Evolutionary conservation across 2,888 invertebrate species (phyloP), one percentile per base, ranked within the genome.

Genomic region (Erannis defoliaria): DNA sequence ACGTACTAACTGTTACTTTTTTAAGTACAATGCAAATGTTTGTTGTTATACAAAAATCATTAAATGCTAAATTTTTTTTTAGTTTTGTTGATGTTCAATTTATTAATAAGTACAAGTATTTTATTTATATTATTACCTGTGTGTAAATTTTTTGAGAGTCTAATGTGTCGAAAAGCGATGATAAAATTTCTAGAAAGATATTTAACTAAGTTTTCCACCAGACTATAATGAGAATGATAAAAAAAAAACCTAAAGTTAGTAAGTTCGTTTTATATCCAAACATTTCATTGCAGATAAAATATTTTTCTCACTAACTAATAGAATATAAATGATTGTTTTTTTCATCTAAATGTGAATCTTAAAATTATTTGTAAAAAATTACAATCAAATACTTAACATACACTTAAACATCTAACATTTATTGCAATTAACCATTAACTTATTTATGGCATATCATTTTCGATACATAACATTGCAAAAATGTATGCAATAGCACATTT

Each of bases 361-460:
- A 73, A 68, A 77, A 77, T 68, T 76, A 73, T 77, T 80, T 78
- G 71, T 80, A 75, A 76, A 77, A 74, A 73, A 73, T 75, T 26
- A 72, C 68, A 68, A 60, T 67, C 75, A 77, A 78, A 10, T 29
- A 45, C 23, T 6, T 23, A 5, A 10, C 19, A 3, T 16, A 16
- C 0, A 19, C 19, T 10, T 29, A 31, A 5, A 19, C 12, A 33
- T 21, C 21, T 35, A 49, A 75, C 75, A 77, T 40, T 59, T 84
- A 86, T 89, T 88, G 86, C 86, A 86, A 72, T 81, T 59, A 55
- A 58, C 55, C 50, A 51, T 57, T 68, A 62, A 42, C 54, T 56
- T 63, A 82, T 82, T 84, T 90, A 90, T 90, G 90, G 90, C 90
- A 89, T 88, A 83, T 80, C 84, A 85, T 81, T 78, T 75, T 75